Evolutionary conservation across 2,888 invertebrate genomes (phyloP), one percentile per base, ranked within the genome.

Genomic region (Masnerella sp.): DNA sequence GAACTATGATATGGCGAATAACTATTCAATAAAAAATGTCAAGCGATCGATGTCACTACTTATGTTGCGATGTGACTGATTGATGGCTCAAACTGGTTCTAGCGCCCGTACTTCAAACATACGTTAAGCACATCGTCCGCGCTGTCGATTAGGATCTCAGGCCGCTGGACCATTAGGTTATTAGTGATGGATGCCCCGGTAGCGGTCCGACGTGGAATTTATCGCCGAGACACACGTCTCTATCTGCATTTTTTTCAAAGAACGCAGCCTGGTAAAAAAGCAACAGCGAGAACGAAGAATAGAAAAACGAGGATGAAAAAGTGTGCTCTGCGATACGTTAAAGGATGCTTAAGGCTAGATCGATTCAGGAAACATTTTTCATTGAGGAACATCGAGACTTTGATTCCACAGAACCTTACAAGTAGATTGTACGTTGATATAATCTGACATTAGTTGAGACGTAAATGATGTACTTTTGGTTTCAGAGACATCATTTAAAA

Each of bases 51-150:
- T 45, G 51, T 68, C 32, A 52, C 59, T 62, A 58, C 58, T 68
- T 51, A 51, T 42, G 52, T 59, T 68, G 34, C 34, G 36, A 20
- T n/a, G 25, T 56, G 40, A 58, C 49, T 70, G 70, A 70, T 70
- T 58, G 64, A 70, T 70, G 58, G 49, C 51, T 64, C 36, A 43
- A 51, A 43, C 65, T 59, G 51, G 71, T 71, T 71, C 45, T 25
- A 58, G 20, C 51, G 40, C 32, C n/a, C 40, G 34, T 69, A 30
- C 43, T 28, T 64, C 11, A 71, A 71, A 71, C 64, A 51, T 38
- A 42, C 51, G 47, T 58, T 45, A 51, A 64, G 52, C 52, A 51
- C 56, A 49, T 65, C 36, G 25, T 20, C 70, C 56, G 14, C 58
- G 56, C 42, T 18, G 38, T 52, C 64, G 71, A 64, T 71, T 65